These are phyloP conservation scores for Lordiphosa andalusiaca DNA, from an alignment of 2,888 invertebrate genomes.

Conservation along the genomic window DNA sequence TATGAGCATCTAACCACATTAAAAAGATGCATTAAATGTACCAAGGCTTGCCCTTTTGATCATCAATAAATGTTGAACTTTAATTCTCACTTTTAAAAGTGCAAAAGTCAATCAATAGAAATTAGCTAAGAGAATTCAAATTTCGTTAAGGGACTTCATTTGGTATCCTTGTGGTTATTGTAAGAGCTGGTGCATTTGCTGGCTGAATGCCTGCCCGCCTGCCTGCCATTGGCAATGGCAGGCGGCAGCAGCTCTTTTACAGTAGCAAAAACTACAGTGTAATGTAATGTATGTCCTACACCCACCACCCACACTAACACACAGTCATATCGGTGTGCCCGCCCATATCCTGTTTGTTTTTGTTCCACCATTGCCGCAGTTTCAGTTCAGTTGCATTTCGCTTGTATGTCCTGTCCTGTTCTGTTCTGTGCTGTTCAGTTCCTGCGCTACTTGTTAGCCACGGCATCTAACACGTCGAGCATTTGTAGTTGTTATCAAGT, in stretches of 20 bases:
- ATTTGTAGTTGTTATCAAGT: slow-evolving; percentile 64
- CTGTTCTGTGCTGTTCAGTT: slow-evolving; percentile 23
- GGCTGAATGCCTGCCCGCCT: slow-evolving; percentile 8
- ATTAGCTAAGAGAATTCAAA: neutral
- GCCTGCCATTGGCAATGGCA: slow-evolving; percentile 21
- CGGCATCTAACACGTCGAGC: slow-evolving; percentile 58
- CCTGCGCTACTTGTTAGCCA: slow-evolving; percentile 59
- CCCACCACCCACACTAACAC: slow-evolving; percentile 15
- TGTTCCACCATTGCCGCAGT: slow-evolving; percentile 39
- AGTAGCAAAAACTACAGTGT: slow-evolving; percentile 58
- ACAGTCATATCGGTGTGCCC: slow-evolving; percentile 42
- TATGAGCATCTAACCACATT: no score
- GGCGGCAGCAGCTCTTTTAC: slow-evolving; percentile 35
- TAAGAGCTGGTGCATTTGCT: slow-evolving; percentile 8
- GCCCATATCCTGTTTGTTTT: slow-evolving; percentile 66
- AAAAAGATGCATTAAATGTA: no score
- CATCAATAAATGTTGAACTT: no score
- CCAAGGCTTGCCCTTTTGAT: no score
- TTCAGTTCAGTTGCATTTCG: slow-evolving; percentile 14
- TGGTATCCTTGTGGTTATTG: slow-evolving; percentile 16
- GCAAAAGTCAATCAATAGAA: no score
- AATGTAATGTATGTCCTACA: slow-evolving; percentile 49
- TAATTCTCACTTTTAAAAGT: no score
- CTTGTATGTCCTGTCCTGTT: slow-evolving; percentile 3
- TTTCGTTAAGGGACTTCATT: neutral